Evolutionary conservation across 2,888 invertebrate species (phyloP).

Genomic region (Drosophila crucigera): DNA sequence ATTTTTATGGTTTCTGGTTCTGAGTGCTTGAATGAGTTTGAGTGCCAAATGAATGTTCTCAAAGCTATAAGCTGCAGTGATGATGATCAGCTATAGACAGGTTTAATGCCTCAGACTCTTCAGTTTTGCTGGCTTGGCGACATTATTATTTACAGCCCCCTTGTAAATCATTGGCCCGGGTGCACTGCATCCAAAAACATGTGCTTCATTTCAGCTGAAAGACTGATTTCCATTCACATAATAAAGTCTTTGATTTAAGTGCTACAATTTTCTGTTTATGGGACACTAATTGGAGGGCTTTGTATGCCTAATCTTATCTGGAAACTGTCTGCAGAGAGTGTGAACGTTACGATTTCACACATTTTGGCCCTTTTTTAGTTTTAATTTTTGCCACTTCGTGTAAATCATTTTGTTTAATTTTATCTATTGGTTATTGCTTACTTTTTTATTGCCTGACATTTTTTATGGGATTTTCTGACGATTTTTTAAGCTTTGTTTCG

Average conservation of each 20-base stretch:
- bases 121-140: constrained; percentile 45
- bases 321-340: constrained; percentile 49
- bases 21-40: constrained; percentile 66
- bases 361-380: constrained; percentile 29
- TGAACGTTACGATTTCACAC: constrained; percentile 51
- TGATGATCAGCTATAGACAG: constrained; percentile 59
- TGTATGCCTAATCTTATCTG: constrained; percentile 61
- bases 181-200: constrained; percentile 41
- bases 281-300: constrained; percentile 70
- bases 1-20: constrained; percentile 51
- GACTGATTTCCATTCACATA: constrained; percentile 49
- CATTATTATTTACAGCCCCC: constrained; percentile 73
- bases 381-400: constrained; percentile 31
- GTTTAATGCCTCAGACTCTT: constrained; percentile 42
- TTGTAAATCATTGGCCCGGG: constrained; percentile 57
- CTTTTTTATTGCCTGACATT: not conserved
- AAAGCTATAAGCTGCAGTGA: constrained; percentile 47
- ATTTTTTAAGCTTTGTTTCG: constrained; percentile 20
- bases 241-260: constrained; percentile 24
- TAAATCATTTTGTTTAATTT: constrained; percentile 35
- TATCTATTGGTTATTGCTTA: not conserved
- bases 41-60: constrained; percentile 43
- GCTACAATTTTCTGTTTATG: constrained; percentile 42
- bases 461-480: constrained; percentile 6
- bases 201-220: constrained; percentile 50